Percentiles rank a stretch among this genome's conserved stretches.
Conservation (phyloP, 2,113 vertebrate species). For the Trachemys scripta region DNA sequence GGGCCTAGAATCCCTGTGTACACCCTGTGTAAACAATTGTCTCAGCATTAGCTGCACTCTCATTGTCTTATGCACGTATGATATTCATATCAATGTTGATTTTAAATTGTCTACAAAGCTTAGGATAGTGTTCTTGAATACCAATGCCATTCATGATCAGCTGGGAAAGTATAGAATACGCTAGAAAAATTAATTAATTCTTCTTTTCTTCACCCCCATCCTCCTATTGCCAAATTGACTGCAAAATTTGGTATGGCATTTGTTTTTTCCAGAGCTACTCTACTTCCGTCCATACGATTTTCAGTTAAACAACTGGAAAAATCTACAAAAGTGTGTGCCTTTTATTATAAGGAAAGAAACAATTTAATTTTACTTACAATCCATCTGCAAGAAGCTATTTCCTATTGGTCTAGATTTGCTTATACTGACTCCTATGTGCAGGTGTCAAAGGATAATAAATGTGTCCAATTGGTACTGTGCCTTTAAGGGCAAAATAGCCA, state of each 20-base stretch:
- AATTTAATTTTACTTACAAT: not conserved
- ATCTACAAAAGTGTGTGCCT: not conserved
- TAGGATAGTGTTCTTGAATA: not conserved
- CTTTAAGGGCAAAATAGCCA: not conserved
- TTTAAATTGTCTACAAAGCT: not conserved
- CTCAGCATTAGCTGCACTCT: not conserved
- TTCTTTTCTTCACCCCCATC: not conserved
- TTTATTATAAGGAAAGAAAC: not conserved
- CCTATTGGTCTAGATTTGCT: not conserved
- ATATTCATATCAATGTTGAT: not conserved
- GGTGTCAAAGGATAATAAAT: not conserved
- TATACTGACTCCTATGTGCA: not conserved
- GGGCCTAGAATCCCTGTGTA: not conserved
- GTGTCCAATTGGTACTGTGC: not conserved
- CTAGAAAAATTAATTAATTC: not conserved
- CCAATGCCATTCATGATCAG: not conserved
- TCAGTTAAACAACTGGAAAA: accelerated
- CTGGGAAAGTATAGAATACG: not conserved
- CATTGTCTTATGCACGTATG: not conserved
- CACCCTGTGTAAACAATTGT: not conserved
- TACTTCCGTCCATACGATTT: not conserved
- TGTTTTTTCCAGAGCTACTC: accelerated
- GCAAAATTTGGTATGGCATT: accelerated
- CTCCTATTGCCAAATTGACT: not conserved
- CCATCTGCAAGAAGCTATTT: not conserved